Evolutionary conservation across 2,888 invertebrate species (phyloP).

Genomic region (Ormyrus thymus): DNA sequence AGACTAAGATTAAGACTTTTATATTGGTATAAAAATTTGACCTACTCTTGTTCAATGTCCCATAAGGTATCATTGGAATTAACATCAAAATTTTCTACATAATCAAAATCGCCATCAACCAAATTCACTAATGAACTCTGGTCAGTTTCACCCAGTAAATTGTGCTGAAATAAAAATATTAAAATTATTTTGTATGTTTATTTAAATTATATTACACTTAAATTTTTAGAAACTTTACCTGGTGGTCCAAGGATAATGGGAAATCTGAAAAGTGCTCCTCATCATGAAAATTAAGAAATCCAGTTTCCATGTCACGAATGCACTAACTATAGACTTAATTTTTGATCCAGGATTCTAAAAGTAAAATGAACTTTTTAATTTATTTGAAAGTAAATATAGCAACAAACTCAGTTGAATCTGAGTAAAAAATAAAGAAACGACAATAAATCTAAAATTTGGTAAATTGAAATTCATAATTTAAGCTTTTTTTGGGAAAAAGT

Average conservation of each 20-base stretch:
- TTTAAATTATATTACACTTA: not conserved
- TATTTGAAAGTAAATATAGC: too few relatives aligned
- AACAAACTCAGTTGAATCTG: too few relatives aligned
- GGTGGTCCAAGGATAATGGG: conserved; percentile 67
- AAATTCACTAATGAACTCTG: conserved; percentile 63
- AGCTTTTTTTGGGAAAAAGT: too few relatives aligned
- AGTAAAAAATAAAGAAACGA: too few relatives aligned
- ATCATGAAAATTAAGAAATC: conserved; percentile 76
- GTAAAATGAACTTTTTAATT: too few relatives aligned
- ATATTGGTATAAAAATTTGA: too few relatives aligned
- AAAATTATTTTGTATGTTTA: not conserved
- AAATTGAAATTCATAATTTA: too few relatives aligned
- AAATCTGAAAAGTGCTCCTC: conserved; percentile 76
- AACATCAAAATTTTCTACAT: conserved; percentile 62
- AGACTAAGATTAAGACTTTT: too few relatives aligned
- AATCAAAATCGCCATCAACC: conserved; percentile 66
- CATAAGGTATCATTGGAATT: conserved; percentile 64
- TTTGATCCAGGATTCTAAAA: conserved; percentile 49
- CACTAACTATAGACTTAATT: conserved; percentile 27
- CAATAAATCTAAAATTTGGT: too few relatives aligned
- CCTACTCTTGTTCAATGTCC: conserved; percentile 74
- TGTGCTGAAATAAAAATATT: conserved; percentile 38
- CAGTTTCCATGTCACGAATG: conserved; percentile 75
- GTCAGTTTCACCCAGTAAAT: conserved; percentile 59
- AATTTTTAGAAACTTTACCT: conserved; percentile 39